These are phyloP conservation scores for Pinna nobilis DNA, from an alignment of 1,140 invertebrate species.

Conservation along the genomic window DNA sequence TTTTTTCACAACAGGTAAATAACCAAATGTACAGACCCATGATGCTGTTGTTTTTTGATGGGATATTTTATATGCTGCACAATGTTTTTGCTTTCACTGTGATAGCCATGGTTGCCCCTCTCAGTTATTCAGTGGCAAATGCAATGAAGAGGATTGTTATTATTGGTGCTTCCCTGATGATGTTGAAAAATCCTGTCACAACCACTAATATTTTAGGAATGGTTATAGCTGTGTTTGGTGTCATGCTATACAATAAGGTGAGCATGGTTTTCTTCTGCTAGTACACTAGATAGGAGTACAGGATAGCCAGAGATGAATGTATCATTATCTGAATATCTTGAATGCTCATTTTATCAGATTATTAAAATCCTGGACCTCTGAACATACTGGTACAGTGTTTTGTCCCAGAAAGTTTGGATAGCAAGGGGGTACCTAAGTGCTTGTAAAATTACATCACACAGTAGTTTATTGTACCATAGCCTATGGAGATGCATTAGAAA, in stretches of 20 bases:
- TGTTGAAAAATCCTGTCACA: constrained; percentile 95
- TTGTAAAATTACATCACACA: too few species aligned
- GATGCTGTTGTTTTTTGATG: constrained; percentile 85
- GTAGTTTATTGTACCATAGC: too few species aligned
- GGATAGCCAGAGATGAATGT: neutral
- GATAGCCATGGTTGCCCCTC: constrained; percentile 87
- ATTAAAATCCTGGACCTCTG: constrained; percentile 1
- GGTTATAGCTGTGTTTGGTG: constrained; percentile 91
- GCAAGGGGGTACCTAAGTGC: too few species aligned
- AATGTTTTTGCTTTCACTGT: constrained; percentile 97
- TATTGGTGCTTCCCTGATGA: constrained; percentile 90
- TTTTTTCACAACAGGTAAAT: neutral
- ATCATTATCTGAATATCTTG: neutral
- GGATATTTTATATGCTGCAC: constrained; percentile 93
- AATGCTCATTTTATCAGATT: neutral
- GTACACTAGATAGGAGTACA: neutral
- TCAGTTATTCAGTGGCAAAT: constrained; percentile 96
- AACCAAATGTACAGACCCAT: constrained; percentile 56
- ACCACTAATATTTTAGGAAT: constrained; percentile 92
- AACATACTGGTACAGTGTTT: too few species aligned
- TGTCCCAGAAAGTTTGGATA: too few species aligned
- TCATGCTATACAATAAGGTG: constrained; percentile 89
- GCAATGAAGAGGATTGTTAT: constrained; percentile 97
- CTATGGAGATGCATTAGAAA: too few species aligned
- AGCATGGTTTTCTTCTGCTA: constrained; percentile 8